Base-by-base conservation (phyloP, 1,140 invertebrate genomes). In the Euura saliciscinereae region DNA sequence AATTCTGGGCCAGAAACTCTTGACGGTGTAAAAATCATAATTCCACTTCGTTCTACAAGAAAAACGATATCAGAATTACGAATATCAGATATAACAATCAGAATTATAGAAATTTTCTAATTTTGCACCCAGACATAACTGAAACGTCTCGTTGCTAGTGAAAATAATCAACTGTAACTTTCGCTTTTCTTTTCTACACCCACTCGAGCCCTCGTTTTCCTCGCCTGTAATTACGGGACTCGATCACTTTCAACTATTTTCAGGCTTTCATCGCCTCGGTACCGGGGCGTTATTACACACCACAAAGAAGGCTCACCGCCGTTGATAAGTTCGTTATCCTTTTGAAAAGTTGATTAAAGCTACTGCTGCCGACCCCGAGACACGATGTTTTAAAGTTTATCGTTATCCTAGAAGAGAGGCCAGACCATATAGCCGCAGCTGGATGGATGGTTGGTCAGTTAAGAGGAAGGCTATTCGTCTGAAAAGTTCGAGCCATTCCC, bases 251-350 rank as follows among this genome's bases (percentile, higher is more conserved):
- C 51, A n/a, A 59, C 51, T 59, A 8, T 59, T 11, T 59, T n/a
- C 51, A 59, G 51, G 51, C 51, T 8, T 59, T n/a, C 51, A 59
- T 59, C 51, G 51, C 51, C 51, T 59, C 51, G 13, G 51, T n/a
- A 59, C 51, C 51, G 13, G 51, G 51, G 51, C 51, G 51, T 59
- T 59, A 59, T 59, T 59, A 59, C 51, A 59, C 51, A 59, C 51
- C 51, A 59, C 51, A 59, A 59, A 59, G 28, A 59, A n/a, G 51
- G 13, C 8, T n/a, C 51, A 59, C 51, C 8, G 6, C 51, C 51
- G 51, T 59, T 59, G 51, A 59, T 11, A 59, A 59, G 51, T 59
- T 59, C 51, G 51, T 59, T 59, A 59, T 59, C 51, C 51, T 59
- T 59, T 59, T 59, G 3, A 59, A 59, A 59, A 59, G 51, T 59